Evolutionary conservation across 2,888 invertebrate species (phyloP).

Genomic region (Ceratothoa steindachneri): DNA sequence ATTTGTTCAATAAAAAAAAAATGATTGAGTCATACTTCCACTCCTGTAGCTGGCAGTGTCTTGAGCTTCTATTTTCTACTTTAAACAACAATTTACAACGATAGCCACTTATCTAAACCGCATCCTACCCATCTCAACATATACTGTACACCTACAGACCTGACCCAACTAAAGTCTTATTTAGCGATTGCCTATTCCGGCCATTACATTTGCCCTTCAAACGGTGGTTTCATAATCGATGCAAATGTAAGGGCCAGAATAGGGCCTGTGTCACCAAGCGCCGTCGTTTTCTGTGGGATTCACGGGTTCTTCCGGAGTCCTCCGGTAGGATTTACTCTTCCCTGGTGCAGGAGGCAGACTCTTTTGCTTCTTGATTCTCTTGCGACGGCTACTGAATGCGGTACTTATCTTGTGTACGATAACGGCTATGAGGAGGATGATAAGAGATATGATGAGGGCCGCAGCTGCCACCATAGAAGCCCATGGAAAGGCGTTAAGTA

Average conservation of each 20-base stretch:
- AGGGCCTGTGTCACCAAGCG: conserved; percentile 64
- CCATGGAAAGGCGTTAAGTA: conserved; percentile 39
- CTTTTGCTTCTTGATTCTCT: conserved; percentile 14
- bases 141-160: background rate
- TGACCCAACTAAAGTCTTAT: background rate
- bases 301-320: conserved; percentile 26
- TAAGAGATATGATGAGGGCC: conserved; percentile 27
- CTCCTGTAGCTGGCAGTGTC: conserved; percentile 1
- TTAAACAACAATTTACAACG: too few species aligned
- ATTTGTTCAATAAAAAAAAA: too few species aligned
- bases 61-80: background rate
- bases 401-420: conserved; percentile 11
- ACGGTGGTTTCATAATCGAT: conserved; percentile 50
- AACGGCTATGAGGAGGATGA: conserved; percentile 38
- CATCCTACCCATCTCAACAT: too few species aligned
- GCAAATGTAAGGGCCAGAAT: conserved; percentile 47
- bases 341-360: conserved; percentile 12
- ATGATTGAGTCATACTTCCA: background rate
- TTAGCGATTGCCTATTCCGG: background rate
- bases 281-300: conserved; percentile 59
- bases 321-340: conserved; percentile 6
- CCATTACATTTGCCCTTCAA: conserved; percentile 25
- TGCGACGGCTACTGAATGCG: conserved; percentile 10
- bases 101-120: too few species aligned
- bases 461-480: conserved; percentile 34